Evolutionary conservation across 1,140 invertebrate species (phyloP).

Genomic region (Acromyrmex echinatior): DNA sequence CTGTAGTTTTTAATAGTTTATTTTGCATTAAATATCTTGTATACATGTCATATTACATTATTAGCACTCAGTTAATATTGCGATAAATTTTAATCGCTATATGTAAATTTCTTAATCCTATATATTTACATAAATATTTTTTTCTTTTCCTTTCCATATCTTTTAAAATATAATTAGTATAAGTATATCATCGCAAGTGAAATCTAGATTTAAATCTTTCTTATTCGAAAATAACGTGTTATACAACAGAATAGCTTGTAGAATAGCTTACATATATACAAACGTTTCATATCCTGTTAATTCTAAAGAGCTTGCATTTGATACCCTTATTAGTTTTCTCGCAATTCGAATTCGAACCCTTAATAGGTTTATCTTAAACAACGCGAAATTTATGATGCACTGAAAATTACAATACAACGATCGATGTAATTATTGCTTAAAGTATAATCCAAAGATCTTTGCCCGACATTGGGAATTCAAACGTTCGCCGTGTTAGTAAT

Average conservation of each 20-base stretch:
- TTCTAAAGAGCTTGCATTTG: not conserved
- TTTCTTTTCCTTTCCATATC: not conserved
- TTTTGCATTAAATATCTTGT: not conserved
- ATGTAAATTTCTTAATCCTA: not conserved
- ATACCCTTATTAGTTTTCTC: not conserved
- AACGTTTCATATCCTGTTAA: not conserved
- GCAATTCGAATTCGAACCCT: not conserved
- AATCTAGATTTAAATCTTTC: not conserved
- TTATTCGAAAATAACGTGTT: no score
- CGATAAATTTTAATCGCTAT: not conserved
- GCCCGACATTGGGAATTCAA: not conserved
- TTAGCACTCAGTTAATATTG: not conserved
- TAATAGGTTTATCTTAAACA: not conserved
- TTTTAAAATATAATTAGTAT: not conserved
- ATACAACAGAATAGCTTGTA: no score
- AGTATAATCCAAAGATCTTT: slow-evolving; percentile 3
- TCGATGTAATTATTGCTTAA: not conserved
- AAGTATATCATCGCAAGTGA: not conserved
- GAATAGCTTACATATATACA: no score
- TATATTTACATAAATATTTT: not conserved
- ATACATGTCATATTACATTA: not conserved
- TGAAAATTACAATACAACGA: not conserved
- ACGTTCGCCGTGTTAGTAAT: slow-evolving; percentile 44
- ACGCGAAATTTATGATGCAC: not conserved
- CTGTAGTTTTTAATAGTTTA: not conserved